phyloP scores from a whole-genome alignment of 2,113 vertebrate genomes.

The Vombatus ursinus region DNA sequence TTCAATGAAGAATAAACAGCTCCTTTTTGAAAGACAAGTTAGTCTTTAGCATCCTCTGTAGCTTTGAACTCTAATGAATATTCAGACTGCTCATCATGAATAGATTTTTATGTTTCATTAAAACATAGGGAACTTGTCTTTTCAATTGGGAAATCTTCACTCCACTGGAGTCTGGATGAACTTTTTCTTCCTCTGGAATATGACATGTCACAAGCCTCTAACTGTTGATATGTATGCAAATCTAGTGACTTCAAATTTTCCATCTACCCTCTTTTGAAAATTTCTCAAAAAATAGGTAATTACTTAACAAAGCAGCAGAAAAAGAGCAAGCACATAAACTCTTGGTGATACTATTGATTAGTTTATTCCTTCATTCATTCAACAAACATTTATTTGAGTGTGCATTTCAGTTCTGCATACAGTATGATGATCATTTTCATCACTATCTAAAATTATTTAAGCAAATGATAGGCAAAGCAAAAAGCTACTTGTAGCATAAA shows the following conservation, averaged over 20 bases:
- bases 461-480: background rate
- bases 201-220: constrained; percentile 22
- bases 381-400: background rate
- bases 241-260: background rate
- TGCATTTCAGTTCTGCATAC: background rate
- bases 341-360: background rate
- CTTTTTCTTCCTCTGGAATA: constrained; percentile 59
- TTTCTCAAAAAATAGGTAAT: background rate
- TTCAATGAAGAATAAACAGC: constrained; percentile 58
- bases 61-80: constrained; percentile 76
- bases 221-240: constrained; percentile 10
- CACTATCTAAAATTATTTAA: constrained; percentile 15
- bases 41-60: constrained; percentile 65
- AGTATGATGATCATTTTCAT: background rate
- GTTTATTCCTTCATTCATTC: background rate
- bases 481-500: background rate
- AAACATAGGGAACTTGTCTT: constrained; percentile 69
- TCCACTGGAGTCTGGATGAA: constrained; percentile 10
- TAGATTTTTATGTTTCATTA: constrained; percentile 76
- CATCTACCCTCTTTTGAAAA: background rate
- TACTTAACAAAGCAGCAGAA: background rate
- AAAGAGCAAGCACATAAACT: too few species aligned
- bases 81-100: constrained; percentile 73
- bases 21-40: constrained; percentile 43
- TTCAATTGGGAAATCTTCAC: constrained; percentile 60